phyloP scores from a whole-genome alignment of 2,113 vertebrate species.

The Pygoscelis antarcticus region DNA sequence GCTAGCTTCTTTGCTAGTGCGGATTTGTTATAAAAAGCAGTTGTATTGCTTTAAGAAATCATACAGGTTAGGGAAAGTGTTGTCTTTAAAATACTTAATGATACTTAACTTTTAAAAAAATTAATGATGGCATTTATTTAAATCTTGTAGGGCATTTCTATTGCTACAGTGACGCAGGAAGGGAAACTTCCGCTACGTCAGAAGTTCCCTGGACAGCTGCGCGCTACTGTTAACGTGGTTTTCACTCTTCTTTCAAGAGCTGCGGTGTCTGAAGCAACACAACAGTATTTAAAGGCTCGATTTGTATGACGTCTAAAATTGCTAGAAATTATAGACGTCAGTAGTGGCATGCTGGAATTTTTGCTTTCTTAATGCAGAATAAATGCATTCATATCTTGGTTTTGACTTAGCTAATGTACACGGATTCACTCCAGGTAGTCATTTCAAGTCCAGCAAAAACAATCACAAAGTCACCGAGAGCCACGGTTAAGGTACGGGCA shows the following conservation, averaged over 20 bases:
- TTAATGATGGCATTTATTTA: neutral
- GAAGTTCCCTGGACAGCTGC: neutral
- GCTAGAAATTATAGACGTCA: neutral
- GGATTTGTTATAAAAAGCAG: neutral
- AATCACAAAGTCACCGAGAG: accelerated
- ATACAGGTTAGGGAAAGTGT: neutral
- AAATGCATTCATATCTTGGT: neutral
- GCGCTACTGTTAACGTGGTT: accelerated
- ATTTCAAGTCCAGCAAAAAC: neutral
- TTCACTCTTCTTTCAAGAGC: neutral
- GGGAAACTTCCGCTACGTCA: accelerated
- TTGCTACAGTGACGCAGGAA: neutral
- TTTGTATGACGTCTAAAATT: neutral
- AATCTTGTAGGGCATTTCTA: neutral
- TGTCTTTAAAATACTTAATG: neutral
- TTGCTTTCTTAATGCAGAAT: neutral
- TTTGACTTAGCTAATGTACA: neutral
- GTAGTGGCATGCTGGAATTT: neutral
- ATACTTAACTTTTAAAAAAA: neutral
- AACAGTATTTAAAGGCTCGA: neutral
- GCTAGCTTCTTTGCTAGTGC: neutral
- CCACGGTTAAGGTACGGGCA: accelerated
- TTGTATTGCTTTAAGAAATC: neutral
- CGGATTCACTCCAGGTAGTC: neutral
- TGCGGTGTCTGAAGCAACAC: accelerated